Evolutionary conservation across 2,113 vertebrate genomes (phyloP).

Genomic region (Neodon shergylaensis): DNA sequence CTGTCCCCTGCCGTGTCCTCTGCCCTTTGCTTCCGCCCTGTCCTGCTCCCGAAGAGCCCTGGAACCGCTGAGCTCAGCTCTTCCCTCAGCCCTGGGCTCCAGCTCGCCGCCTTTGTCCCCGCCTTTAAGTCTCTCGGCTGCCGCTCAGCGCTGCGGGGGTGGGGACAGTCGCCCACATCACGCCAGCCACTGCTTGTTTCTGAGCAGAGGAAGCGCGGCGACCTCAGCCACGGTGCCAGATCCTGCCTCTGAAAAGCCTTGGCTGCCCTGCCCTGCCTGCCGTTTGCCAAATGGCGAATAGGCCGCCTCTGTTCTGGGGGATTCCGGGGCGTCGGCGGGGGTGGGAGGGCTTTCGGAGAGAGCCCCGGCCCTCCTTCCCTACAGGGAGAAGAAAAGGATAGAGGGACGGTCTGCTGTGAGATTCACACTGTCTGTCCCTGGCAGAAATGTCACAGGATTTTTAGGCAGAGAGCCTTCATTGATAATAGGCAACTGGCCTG

Average conservation of each 20-base stretch:
- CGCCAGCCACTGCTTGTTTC: neutral
- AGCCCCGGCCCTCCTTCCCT: neutral
- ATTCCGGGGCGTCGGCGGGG: neutral
- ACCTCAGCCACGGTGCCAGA: conserved; percentile 22
- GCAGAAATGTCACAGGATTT: neutral
- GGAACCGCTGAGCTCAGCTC: conserved; percentile 71
- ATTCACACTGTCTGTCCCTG: neutral
- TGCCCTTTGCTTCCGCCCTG: conserved; percentile 6
- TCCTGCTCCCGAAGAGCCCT: neutral
- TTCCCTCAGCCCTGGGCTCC: neutral
- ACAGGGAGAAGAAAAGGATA: neutral
- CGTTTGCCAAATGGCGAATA: conserved; percentile 70
- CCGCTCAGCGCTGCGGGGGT: neutral
- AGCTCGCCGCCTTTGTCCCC: conserved; percentile 42
- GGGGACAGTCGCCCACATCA: neutral
- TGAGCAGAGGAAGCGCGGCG: conserved; percentile 44
- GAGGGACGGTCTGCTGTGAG: neutral
- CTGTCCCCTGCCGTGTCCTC: neutral
- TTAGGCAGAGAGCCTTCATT: neutral
- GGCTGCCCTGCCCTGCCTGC: neutral
- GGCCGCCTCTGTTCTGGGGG: conserved; percentile 65
- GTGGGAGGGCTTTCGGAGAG: neutral
- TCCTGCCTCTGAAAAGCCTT: conserved; percentile 52
- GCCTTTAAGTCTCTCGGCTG: neutral
- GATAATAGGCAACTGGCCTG: neutral